A percentile compares a stretch with the other conserved stretches of the same genome.
Evolutionary conservation across 2,888 invertebrate genomes (phyloP).

Genomic region (Lathronympha strigana): DNA sequence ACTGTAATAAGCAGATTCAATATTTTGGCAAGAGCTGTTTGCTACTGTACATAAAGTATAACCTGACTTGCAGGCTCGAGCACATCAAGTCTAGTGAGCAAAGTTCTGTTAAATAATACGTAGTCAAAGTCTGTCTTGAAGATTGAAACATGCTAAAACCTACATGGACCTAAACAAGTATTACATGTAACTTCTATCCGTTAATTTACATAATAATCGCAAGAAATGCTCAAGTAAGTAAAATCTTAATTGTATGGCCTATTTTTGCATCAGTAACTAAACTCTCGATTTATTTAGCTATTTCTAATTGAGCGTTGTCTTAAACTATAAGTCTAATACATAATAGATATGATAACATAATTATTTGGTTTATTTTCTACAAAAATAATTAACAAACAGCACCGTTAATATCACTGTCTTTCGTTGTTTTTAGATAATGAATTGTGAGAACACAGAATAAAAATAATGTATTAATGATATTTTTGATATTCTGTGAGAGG

Average conservation of each 20-base stretch:
- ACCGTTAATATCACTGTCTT: constrained; percentile 70
- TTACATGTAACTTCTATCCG: constrained; percentile 11
- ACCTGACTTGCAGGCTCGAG: background rate
- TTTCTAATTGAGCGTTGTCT: constrained; percentile 56
- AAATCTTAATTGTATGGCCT: constrained; percentile 34
- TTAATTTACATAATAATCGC: background rate
- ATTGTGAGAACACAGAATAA: constrained; percentile 34
- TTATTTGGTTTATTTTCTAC: constrained; percentile 76
- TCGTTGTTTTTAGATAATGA: constrained; percentile 57
- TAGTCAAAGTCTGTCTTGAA: background rate
- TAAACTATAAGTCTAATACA: constrained; percentile 52
- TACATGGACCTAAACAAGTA: background rate
- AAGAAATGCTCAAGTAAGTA: constrained; percentile 26
- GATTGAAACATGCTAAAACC: constrained; percentile 5
- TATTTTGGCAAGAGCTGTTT: constrained; percentile 24
- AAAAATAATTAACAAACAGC: constrained; percentile 71
- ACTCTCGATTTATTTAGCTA: constrained; percentile 32
- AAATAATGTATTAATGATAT: constrained; percentile 17
- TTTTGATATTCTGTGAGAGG: constrained; percentile 14
- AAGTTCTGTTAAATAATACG: constrained; percentile 18
- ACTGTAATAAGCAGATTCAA: constrained; percentile 10
- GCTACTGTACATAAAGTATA: background rate
- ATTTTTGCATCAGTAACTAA: constrained; percentile 31
- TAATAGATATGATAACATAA: constrained; percentile 56
- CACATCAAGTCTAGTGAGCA: constrained; percentile 28